Conservation (phyloP, 2,797 vertebrate genomes). For the Cossypha niveicapilla region DNA sequence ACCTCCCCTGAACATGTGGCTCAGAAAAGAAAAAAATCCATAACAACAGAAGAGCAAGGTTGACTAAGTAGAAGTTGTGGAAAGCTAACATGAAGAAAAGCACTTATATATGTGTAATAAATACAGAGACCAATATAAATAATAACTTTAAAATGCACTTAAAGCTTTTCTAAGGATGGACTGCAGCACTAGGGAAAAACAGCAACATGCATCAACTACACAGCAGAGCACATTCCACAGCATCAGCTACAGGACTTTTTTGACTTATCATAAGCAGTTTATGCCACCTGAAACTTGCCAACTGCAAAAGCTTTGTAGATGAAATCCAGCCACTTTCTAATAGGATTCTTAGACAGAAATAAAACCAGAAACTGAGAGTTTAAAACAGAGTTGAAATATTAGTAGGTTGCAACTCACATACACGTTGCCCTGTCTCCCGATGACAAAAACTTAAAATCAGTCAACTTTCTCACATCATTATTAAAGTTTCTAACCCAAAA, state of each 20-base stretch:
- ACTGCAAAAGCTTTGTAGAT: not conserved
- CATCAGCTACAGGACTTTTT: not conserved
- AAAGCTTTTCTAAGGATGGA: not conserved
- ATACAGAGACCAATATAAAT: not conserved
- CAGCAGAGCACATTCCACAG: not conserved
- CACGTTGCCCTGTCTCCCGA: not conserved
- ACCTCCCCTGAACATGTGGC: fast-evolving
- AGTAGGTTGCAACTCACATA: not conserved
- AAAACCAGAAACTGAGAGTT: not conserved
- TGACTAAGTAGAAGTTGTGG: not conserved
- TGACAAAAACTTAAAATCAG: not conserved
- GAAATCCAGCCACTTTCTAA: not conserved
- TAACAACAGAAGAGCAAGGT: not conserved
- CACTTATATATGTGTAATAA: not conserved
- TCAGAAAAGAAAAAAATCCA: not conserved
- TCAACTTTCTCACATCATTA: not conserved
- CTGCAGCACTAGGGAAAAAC: not conserved
- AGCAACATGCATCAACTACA: not conserved
- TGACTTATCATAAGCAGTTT: not conserved
- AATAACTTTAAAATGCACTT: not conserved
- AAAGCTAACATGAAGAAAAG: not conserved
- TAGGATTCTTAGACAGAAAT: not conserved
- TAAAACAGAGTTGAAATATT: not conserved
- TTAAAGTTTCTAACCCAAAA: not conserved
- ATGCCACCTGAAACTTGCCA: not conserved